Percentiles rank a stretch among this genome's conserved stretches.
Evolutionary conservation across 2,888 invertebrate species (phyloP).

Genomic region (Meganola albula): DNA sequence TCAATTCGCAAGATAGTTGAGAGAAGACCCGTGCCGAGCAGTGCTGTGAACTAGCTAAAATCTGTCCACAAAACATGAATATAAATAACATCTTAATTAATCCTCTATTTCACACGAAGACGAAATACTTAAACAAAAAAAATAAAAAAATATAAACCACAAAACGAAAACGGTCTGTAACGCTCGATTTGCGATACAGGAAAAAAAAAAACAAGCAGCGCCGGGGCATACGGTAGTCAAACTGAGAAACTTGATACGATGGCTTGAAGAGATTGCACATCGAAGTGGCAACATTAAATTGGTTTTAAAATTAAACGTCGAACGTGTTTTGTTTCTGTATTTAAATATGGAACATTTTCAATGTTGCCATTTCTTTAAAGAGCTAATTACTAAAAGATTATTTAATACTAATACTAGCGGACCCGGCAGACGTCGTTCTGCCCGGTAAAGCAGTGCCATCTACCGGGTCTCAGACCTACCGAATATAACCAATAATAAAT

Average conservation of each 20-base stretch:
- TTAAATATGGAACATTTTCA: too few relatives aligned
- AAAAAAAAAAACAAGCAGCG: constrained; percentile 35
- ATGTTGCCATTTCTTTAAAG: neutral
- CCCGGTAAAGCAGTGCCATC: too few relatives aligned
- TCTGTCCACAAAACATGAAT: constrained; percentile 8
- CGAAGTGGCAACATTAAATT: constrained; percentile 31
- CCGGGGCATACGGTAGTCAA: constrained; percentile 59
- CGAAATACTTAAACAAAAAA: constrained; percentile 29
- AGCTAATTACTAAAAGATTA: too few relatives aligned
- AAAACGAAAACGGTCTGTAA: constrained; percentile 40
- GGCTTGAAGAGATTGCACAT: constrained; percentile 50
- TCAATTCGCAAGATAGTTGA: too few relatives aligned
- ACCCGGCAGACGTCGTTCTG: too few relatives aligned
- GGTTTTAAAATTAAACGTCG: constrained; percentile 31
- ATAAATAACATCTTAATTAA: constrained; percentile 44
- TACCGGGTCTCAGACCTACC: too few relatives aligned
- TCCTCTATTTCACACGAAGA: constrained; percentile 47
- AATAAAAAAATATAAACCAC: constrained; percentile 25
- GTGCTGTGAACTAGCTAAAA: too few relatives aligned
- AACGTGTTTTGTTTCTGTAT: neutral
- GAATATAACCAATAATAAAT: too few relatives aligned
- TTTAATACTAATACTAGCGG: too few relatives aligned
- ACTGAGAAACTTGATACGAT: constrained; percentile 61
- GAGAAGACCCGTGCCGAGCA: too few relatives aligned
- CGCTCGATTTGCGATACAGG: constrained; percentile 52